Evolutionary conservation across 1,140 invertebrate species (phyloP).

Genomic region (Zophobas morio): DNA sequence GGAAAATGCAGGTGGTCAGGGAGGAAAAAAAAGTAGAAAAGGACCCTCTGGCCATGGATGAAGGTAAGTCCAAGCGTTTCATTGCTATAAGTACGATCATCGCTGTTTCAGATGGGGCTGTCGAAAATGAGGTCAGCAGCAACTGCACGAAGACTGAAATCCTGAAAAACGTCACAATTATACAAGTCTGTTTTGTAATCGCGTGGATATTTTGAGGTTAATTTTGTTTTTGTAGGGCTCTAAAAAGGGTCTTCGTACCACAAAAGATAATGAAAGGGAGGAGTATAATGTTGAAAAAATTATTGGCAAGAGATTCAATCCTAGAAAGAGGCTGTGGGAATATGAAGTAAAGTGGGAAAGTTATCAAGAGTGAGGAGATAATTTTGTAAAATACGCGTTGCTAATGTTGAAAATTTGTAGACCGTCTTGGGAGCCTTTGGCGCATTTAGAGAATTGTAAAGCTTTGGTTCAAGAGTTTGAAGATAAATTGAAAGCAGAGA

Average conservation of each 20-base stretch:
- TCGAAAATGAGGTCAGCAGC: not conserved
- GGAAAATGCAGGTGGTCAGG: conserved; percentile 68
- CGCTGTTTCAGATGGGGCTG: not conserved
- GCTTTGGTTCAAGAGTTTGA: conserved; percentile 85
- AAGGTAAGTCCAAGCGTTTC: conserved; percentile 2
- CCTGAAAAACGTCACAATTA: not conserved
- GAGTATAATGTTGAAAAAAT: conserved; percentile 85
- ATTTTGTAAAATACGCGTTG: conserved; percentile 1
- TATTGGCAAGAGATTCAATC: conserved; percentile 84
- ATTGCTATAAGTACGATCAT: not conserved
- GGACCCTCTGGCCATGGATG: conserved; percentile 53
- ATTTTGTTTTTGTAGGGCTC: conserved; percentile 1
- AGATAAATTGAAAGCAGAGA: conserved; percentile 81
- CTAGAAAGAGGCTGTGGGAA: conserved; percentile 81
- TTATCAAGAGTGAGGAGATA: conserved; percentile 76
- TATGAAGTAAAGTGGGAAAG: conserved; percentile 89
- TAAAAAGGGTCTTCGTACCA: conserved; percentile 68
- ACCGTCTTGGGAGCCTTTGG: conserved; percentile 83
- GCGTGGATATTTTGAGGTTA: not conserved
- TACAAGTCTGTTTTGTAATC: not conserved
- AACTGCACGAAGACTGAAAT: not conserved
- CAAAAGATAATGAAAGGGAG: conserved; percentile 68
- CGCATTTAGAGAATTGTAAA: conserved; percentile 81
- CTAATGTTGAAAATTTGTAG: conserved; percentile 24
- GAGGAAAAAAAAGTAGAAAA: conserved; percentile 44